A percentile compares a stretch with the other conserved stretches of the same genome.
Conservation (phyloP, 2,797 vertebrate species). For the Urocyon cinereoargenteus region DNA sequence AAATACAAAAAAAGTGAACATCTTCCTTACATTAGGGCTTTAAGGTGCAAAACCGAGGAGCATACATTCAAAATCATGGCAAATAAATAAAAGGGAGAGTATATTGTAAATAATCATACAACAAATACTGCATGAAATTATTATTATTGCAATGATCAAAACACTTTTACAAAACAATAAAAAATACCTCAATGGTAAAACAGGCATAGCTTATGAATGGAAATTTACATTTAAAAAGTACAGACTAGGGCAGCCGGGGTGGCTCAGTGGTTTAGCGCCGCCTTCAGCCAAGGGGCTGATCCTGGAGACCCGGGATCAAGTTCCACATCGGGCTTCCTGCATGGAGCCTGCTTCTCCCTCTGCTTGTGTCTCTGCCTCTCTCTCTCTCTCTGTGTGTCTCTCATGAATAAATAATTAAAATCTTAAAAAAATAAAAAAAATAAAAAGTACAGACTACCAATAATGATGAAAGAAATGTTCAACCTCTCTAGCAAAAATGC, state of each 20-base stretch:
- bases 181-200: neutral
- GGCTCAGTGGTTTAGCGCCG: too few species aligned
- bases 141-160: neutral
- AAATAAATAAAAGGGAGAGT: neutral
- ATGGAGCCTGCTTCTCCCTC: too few species aligned
- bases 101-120: neutral
- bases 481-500: neutral
- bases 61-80: neutral
- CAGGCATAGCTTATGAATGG: neutral
- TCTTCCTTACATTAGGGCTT: neutral
- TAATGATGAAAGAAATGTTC: neutral
- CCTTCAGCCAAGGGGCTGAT: too few species aligned
- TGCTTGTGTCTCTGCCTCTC: too few species aligned
- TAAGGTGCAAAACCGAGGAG: neutral
- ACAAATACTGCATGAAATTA: neutral
- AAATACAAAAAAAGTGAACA: neutral
- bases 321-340: too few species aligned
- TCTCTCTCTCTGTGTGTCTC: too few species aligned
- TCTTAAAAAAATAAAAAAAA: too few species aligned
- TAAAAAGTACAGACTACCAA: neutral
- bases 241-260: neutral
- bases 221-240: neutral
- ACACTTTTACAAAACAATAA: conserved; percentile 22
- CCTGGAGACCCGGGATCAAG: too few species aligned
- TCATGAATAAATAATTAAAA: too few species aligned